Percentiles rank a stretch among this genome's conserved stretches.
phyloP scores from a whole-genome alignment of 2,888 invertebrate genomes.

The Pyrochroa serraticornis region DNA sequence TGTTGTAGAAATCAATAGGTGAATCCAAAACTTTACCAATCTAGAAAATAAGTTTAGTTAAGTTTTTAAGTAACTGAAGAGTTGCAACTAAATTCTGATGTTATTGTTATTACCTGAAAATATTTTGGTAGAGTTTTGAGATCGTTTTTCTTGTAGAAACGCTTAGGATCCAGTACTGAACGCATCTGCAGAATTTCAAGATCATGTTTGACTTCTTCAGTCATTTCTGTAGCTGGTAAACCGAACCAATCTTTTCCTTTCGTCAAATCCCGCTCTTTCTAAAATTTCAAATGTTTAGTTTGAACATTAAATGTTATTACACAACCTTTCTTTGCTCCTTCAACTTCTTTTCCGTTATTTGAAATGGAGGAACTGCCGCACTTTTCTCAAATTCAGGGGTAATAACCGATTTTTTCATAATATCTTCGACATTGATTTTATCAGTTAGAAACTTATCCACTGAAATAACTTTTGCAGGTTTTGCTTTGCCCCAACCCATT shows the following conservation, averaged over 20 bases:
- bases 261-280: slow-evolving; percentile 77
- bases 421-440: slow-evolving; percentile 59
- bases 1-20: slow-evolving; percentile 84
- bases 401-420: slow-evolving; percentile 68
- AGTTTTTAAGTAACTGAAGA: no score
- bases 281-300: slow-evolving; percentile 37
- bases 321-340: slow-evolving; percentile 64
- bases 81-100: no score
- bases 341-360: slow-evolving; percentile 64
- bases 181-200: slow-evolving; percentile 92
- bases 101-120: slow-evolving; percentile 90
- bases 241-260: slow-evolving; percentile 91
- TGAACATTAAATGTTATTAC: neutral
- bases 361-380: slow-evolving; percentile 65
- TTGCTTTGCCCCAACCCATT: slow-evolving; percentile 32
- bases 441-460: slow-evolving; percentile 48
- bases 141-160: slow-evolving; percentile 94
- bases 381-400: slow-evolving; percentile 71
- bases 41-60: slow-evolving; percentile 61
- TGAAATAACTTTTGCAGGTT: slow-evolving; percentile 41
- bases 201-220: slow-evolving; percentile 86
- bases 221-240: slow-evolving; percentile 86
- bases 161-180: slow-evolving; percentile 87
- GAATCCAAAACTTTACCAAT: slow-evolving; percentile 84
- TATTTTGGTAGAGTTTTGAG: slow-evolving; percentile 87